Evolutionary conservation across 2,113 vertebrate species (phyloP).

Genomic region (Mesembrinibis cayennensis): DNA sequence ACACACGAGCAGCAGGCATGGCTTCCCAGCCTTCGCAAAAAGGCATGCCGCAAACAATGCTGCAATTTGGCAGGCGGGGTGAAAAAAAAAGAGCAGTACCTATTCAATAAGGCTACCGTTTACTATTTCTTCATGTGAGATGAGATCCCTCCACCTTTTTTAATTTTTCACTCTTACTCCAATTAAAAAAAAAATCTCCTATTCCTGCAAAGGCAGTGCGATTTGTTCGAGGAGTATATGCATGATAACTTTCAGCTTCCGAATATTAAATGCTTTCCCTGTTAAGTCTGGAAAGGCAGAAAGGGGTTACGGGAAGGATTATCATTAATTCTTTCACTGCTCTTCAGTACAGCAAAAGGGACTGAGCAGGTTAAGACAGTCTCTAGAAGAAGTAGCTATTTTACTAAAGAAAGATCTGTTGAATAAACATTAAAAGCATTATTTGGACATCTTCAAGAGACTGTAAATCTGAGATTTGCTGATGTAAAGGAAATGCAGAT

Average conservation of each 20-base stretch:
- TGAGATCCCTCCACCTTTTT: neutral
- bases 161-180: neutral
- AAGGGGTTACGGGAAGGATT: neutral
- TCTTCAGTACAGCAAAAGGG: neutral
- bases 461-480: neutral
- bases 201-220: neutral
- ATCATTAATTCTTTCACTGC: neutral
- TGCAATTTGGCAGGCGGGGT: neutral
- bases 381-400: neutral
- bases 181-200: neutral
- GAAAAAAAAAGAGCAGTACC: neutral
- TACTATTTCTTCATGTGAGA: neutral
- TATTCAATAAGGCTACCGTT: neutral
- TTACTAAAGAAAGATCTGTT: neutral
- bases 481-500: neutral
- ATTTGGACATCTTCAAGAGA: slow-evolving; percentile 1
- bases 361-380: neutral
- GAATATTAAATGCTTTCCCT: neutral
- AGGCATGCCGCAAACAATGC: fast-evolving
- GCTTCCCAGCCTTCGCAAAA: neutral
- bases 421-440: slow-evolving; percentile 31
- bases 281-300: neutral
- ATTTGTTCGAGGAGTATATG: neutral
- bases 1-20: fast-evolving
- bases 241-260: neutral